A percentile compares a stretch with the other conserved stretches of the same genome.
These are phyloP conservation scores for Terrapene triunguis DNA, from an alignment of 2,113 vertebrate species.

Conservation along the genomic window DNA sequence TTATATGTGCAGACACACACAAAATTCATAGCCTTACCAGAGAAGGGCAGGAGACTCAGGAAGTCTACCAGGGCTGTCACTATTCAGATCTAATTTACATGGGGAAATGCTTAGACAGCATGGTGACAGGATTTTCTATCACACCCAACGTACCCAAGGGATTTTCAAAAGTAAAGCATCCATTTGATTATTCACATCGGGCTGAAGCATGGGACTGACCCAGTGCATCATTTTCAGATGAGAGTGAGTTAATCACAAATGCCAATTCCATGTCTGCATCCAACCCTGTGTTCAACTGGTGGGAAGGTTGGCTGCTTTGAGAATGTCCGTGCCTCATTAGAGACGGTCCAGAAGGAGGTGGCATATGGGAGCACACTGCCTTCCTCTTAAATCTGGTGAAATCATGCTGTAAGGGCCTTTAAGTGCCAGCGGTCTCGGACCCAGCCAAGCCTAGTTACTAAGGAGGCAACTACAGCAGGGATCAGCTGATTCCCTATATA, in stretches of 20 bases:
- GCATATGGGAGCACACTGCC: neutral
- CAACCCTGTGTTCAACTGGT: neutral
- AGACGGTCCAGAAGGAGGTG: neutral
- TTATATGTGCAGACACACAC: neutral
- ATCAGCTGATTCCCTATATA: neutral
- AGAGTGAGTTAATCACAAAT: neutral
- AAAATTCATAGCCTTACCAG: neutral
- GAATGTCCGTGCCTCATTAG: fast-evolving
- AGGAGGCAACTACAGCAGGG: neutral
- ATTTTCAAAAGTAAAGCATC: neutral
- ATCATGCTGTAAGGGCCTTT: neutral
- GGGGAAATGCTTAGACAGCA: neutral
- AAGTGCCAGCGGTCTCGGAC: too few relatives aligned
- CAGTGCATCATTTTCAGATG: neutral
- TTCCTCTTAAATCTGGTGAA: neutral
- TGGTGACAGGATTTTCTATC: neutral
- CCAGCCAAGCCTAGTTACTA: neutral
- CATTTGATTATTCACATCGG: neutral
- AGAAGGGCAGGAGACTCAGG: neutral
- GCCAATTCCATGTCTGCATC: neutral
- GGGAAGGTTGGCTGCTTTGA: neutral
- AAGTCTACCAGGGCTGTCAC: neutral
- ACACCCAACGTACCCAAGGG: neutral
- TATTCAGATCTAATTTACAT: neutral
- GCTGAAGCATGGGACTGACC: neutral